These are phyloP conservation scores for Daboia siamensis DNA, from an alignment of 2,113 vertebrate species.

Conservation along the genomic window DNA sequence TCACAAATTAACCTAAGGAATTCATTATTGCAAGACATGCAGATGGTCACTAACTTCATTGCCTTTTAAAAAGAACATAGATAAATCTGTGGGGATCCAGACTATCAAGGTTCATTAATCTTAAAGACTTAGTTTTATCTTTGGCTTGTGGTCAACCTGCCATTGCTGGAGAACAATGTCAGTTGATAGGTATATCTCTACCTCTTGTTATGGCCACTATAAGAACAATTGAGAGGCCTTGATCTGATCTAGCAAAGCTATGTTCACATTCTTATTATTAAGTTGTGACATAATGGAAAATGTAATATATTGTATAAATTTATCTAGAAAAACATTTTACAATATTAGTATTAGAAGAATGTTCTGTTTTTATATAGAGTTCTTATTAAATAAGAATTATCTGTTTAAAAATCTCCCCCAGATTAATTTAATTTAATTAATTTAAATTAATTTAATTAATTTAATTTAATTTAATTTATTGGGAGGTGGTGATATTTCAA, in stretches of 20 bases:
- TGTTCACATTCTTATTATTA: background rate
- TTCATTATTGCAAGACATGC: background rate
- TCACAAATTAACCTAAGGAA: background rate
- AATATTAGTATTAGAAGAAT: background rate
- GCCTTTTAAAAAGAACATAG: background rate
- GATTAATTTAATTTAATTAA: background rate
- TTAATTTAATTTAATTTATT: background rate
- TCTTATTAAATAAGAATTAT: background rate
- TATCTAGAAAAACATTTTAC: background rate
- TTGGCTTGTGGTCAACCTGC: background rate
- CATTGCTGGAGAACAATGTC: background rate
- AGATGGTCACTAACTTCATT: background rate
- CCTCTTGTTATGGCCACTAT: background rate
- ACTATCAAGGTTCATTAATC: background rate
- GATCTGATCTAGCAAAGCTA: background rate
- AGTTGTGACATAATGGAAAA: background rate
- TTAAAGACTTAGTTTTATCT: background rate
- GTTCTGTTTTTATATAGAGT: background rate
- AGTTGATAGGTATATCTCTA: background rate
- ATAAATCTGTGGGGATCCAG: background rate
- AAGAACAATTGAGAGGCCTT: background rate
- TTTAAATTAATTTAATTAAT: background rate
- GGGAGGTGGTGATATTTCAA: background rate
- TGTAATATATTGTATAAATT: background rate
- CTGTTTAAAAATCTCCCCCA: background rate